phyloP scores from a whole-genome alignment of 2,113 vertebrate species.

The Ophthalmolycus amberensis region DNA sequence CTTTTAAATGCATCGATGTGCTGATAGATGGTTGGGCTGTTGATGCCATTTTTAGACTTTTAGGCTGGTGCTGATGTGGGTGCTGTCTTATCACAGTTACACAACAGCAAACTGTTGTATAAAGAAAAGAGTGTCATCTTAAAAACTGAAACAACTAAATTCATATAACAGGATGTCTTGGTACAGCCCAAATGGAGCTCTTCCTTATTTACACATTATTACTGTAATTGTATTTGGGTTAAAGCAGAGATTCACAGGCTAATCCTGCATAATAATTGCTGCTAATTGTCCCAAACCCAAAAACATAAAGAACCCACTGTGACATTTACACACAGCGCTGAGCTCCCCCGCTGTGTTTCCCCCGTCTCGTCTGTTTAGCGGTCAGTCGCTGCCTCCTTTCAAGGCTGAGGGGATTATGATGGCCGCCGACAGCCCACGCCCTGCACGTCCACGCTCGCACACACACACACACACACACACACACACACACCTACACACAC shows the following conservation, averaged over 20 bases:
- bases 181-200: not conserved
- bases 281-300: not conserved
- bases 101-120: not conserved
- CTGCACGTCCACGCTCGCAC: not conserved
- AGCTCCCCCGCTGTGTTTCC: not conserved
- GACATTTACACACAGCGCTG: constrained; percentile 1
- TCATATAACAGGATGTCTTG: not conserved
- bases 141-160: not conserved
- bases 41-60: constrained; percentile 12
- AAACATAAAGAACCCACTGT: not conserved
- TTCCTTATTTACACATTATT: not conserved
- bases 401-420: not conserved
- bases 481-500: not conserved
- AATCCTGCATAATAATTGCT: not conserved
- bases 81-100: not conserved
- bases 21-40: constrained; percentile 26
- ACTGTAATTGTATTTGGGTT: not conserved
- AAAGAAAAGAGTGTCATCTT: too few relatives aligned
- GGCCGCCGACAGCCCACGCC: constrained; percentile 6
- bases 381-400: not conserved
- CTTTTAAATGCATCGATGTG: constrained; percentile 68
- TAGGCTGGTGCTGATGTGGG: constrained; percentile 5
- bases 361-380: not conserved
- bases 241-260: not conserved
- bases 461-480: not conserved